Base-by-base conservation (phyloP, 2,888 invertebrate genomes). In the Arrhopalites spinosus region DNA sequence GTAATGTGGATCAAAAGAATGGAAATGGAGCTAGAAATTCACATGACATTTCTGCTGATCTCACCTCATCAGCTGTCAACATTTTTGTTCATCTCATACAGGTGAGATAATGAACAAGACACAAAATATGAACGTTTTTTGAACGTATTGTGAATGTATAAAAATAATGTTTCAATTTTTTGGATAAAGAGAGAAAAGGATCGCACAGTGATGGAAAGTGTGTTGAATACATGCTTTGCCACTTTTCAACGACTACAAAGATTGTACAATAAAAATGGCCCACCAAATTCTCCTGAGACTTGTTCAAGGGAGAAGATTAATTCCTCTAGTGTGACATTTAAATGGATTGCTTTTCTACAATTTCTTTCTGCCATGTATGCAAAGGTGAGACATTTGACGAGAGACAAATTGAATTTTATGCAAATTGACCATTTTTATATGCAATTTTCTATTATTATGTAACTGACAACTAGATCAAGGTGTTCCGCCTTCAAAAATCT, bases 151-250 rank as follows among this genome's bases (percentile, higher is more conserved):
- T 13, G 7, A 53, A 53, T 53, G 23, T 2, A 53, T 17, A 50
- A 15, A n/a, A n/a, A 7, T 47, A 17, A 47, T 7, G 13, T 2
- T 47, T 47, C 15, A 47, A 17, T 1, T 47, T 47, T 56, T 69
- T 77, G 47, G 77, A 76, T 79, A 84, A 84, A 89, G 88, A 92
- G 91, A 85, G 95, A 95, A 87, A 90, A 90, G 83, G 92, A 91
- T 81, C 93, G 94, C 87, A 95, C 94, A 59, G 95, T 95, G 86
- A 88, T 95, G 83, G 95, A 95, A 87, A 93, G 94, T 50, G 88
- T 95, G 81, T 88, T 95, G 81, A 95, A 95, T 86, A 93, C 92
- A 56, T 94, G 94, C 86, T 82, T 84, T 67, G 82, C 83, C 70
- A 83, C 81, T n/a, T 81, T 76, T 59, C 81, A 81, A 73, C 74